Base-by-base conservation (phyloP, 2,888 invertebrate genomes). In the Nasonia oneida region DNA sequence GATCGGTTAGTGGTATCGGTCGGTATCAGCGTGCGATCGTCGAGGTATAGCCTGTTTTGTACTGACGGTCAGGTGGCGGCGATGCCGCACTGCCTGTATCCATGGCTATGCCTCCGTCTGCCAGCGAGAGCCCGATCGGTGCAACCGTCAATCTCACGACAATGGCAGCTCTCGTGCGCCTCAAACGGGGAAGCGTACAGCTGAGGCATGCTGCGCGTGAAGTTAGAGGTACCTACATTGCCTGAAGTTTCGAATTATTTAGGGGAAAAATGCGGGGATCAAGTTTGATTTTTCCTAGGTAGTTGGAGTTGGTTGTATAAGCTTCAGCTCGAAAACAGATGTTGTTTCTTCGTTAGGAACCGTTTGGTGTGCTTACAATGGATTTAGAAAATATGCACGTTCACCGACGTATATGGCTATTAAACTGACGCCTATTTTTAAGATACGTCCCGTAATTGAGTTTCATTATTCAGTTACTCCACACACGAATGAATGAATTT, bases 171-270 rank as follows among this genome's bases (percentile, higher is more conserved):
- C 91, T 93, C 50, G 91, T 92, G 61, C 93, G 92, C 86, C 91
- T 95, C 29, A 95, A 95, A 91, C 92, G 95, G 81, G 94, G 95
- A 74, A 95, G 95, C 90, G 94, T 95, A 75, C 95, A 95, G 90
- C 90, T 95, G 74, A 94, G 94, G 90, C 93, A 93, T 87, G 95
- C 94, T n/a, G 95, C 95, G 39, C 94, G 94, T 90, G 94, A 94
- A 89, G 94, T 95, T 80, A 94, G 94, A 92, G 95, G 95, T 95
- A 89, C 15, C 29, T 73, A 88, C 1, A 2, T n/a, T 47, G 15
- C n/a, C 64, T 10, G 12, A 23, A 23, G 29, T 29, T 57, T 57
- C 2, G 18, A n/a, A 57, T 47, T 15, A n/a, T 18, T 18, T n/a
- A 57, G 3, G 18, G 2, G 53, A 18, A 29, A 29, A 29, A 29